Evolutionary conservation across 2,888 invertebrate genomes (phyloP), one percentile per base, ranked within the genome.

Genomic region (Watsonalla cultraria): DNA sequence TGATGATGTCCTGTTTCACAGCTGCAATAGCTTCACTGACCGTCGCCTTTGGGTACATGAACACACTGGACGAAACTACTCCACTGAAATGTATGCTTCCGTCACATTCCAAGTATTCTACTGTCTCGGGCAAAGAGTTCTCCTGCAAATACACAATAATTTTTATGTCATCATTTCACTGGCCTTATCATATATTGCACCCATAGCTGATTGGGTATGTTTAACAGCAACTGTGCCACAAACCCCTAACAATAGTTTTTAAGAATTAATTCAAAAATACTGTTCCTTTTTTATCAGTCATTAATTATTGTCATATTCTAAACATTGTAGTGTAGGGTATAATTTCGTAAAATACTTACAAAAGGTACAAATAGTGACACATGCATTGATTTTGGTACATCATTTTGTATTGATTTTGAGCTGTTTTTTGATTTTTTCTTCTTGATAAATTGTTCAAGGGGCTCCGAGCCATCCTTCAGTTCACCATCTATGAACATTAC

Each of bases 1-100:
- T 92, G 60, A 97, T 91, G 33, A 98, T 93, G 75, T 98, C 98
- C 76, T 95, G 94, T 72, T 95, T 95, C 9, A 98, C 91, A 24
- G 96, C 95, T 62, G 86, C 82, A 33, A 94, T 92, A 0, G 95
- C 95, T 74, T 96, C 95, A 50, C 89, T 90, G 35, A 97, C 92
- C 2, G 94, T 94, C 5, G 95, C 94, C 74, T 95, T 95, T 9
- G 94, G 93, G 76, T 95, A 94, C 64, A 97, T 92, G 84, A 95
- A 97, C n/a, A 96, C 93, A 74, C 94, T 92, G 51, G 94, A 93
- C 0, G 93, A 92, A 11, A 96, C 92, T 51, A 94, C 93, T n/a
- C 96, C 96, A 62, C 93, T 91, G 59, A 96, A 91, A 69, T 92
- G 92, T 80, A 96, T 93, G 61, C 93, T 93, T n/a, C 94, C 94